A percentile compares a stretch with the other conserved stretches of the same genome.
Conservation (phyloP, 2,113 vertebrate species). For the Tamias sibiricus region DNA sequence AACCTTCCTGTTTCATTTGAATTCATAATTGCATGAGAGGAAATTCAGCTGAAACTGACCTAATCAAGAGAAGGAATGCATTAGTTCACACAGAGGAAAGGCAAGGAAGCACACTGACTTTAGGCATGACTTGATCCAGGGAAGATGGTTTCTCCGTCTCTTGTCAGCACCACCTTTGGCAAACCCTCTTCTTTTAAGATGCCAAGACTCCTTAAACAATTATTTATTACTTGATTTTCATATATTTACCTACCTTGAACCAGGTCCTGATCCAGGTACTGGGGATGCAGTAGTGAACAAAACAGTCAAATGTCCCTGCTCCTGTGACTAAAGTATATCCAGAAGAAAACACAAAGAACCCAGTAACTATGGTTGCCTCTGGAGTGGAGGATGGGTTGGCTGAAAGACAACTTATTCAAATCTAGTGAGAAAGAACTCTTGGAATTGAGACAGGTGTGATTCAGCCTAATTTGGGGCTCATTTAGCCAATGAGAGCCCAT, state of each 20-base stretch:
- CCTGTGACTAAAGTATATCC: background rate
- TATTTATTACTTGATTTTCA: background rate
- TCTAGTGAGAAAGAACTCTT: background rate
- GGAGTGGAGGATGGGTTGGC: background rate
- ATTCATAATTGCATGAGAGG: background rate
- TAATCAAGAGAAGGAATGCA: background rate
- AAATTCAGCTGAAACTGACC: background rate
- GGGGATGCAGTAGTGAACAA: background rate
- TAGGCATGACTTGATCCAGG: background rate
- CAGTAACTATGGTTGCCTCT: background rate
- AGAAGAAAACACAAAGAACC: background rate
- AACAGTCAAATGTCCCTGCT: background rate
- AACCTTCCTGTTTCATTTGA: background rate
- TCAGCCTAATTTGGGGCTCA: background rate
- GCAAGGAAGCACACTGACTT: background rate
- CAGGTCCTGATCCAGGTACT: background rate
- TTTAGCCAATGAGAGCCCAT: fast-evolving
- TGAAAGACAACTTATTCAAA: background rate
- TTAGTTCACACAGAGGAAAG: background rate
- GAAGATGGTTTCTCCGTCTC: background rate
- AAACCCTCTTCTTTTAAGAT: background rate
- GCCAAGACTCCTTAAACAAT: background rate
- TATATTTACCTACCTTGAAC: background rate
- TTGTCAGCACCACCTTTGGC: background rate
- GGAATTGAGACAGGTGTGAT: background rate